Conservation (phyloP, 2,888 invertebrate genomes). For the Aphrophora alni region DNA sequence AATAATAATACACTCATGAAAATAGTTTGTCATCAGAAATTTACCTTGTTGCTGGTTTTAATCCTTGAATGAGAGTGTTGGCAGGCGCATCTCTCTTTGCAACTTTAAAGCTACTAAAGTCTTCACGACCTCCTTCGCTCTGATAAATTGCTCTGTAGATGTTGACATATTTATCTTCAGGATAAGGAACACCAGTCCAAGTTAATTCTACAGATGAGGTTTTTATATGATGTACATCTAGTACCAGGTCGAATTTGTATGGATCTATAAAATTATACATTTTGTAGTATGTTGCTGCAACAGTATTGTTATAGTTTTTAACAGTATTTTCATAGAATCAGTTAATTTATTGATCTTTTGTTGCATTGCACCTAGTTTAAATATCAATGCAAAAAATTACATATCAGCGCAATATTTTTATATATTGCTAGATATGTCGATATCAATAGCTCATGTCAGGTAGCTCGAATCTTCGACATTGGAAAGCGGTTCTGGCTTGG, state of each 20-base stretch:
- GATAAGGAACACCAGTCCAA: constrained; percentile 87
- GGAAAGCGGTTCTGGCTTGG: too few species aligned
- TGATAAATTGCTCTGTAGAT: constrained; percentile 87
- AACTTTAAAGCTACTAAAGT: constrained; percentile 75
- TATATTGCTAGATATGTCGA: too few species aligned
- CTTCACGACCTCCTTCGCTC: constrained; percentile 75
- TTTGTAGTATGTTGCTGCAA: too few species aligned
- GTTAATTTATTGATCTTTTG: too few species aligned
- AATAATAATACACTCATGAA: too few species aligned
- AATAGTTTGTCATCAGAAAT: background rate
- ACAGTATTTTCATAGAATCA: too few species aligned
- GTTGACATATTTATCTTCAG: constrained; percentile 88
- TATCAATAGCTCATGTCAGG: too few species aligned
- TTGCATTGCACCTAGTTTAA: too few species aligned
- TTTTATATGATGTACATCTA: constrained; percentile 78
- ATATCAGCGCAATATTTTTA: too few species aligned
- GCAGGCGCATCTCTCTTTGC: constrained; percentile 75
- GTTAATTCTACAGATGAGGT: constrained; percentile 77
- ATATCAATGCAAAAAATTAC: too few species aligned
- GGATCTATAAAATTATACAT: constrained; percentile 66
- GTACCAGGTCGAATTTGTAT: constrained; percentile 80
- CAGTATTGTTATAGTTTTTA: too few species aligned
- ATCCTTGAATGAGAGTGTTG: constrained; percentile 69
- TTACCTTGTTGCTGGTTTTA: constrained; percentile 73
- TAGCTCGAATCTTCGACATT: too few species aligned